Base-by-base conservation (phyloP, 2,797 vertebrate species). In the Arnoldichthys spilopterus region DNA sequence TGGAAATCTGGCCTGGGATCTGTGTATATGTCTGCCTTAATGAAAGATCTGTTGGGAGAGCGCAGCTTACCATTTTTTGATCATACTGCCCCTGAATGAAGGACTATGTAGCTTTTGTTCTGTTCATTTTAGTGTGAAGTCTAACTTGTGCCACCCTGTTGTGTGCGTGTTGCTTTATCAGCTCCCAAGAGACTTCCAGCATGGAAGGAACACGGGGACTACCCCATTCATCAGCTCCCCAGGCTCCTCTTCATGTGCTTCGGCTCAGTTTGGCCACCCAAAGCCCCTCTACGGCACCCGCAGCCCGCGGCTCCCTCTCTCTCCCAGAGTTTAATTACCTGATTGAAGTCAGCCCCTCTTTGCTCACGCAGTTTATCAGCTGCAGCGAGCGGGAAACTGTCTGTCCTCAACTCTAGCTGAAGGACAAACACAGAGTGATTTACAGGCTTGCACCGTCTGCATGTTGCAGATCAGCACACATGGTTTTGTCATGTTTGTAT, bases 311-410 rank as follows among this genome's bases (percentile, higher is more conserved):
- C 63, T 73, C 61, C 47, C 67, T 76, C 76, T 90, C 86, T 79
- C 89, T 88, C 87, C 86, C 81, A 80, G 72, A 75, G 85, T 84
- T 85, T 90, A 90, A 91, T 90, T 83, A 90, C 87, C 85, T 91
- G 89, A 91, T 91, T 89, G 88, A 89, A 92, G 88, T 88, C 87
- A 83, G 88, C 89, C 88, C 89, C 89, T 88, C 80, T 89, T 68
- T 74, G 64, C 83, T 88, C 84, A 85, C 76, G 83, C 83, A 77
- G 82, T 89, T 91, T 91, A 92, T 90, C 86, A 91, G 87, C 86
- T 86, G 87, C 89, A 90, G 86, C 24, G 22, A 75, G 69, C 15
- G 67, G 54, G 66, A 66, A 68, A 40, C 47, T 22, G 76, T 49
- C 26, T 82, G 79, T 79, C 79, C 74, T 82, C 73, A 22, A 26